Evolutionary conservation across 2,113 vertebrate species (phyloP).

Genomic region (Gallinago undulata): DNA sequence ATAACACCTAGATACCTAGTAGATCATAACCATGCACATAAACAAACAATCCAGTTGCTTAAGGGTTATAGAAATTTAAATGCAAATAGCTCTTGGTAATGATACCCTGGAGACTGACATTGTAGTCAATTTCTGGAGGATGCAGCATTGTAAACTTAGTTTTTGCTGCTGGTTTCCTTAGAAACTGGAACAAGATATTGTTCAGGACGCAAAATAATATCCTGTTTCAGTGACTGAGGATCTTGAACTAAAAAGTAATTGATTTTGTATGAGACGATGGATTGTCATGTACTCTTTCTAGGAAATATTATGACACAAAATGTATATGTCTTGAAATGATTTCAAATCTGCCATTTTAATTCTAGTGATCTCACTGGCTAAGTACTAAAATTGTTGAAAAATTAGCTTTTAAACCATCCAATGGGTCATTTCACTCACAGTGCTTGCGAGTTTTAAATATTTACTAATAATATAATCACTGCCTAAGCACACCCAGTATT

Average conservation of each 20-base stretch:
- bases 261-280: conserved; percentile 69
- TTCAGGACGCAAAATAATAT: conserved; percentile 75
- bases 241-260: conserved; percentile 73
- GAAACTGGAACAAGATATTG: conserved; percentile 77
- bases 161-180: conserved; percentile 78
- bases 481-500: not conserved
- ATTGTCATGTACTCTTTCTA: conserved; percentile 42
- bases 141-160: conserved; percentile 70
- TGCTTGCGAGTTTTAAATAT: not conserved
- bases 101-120: conserved; percentile 65
- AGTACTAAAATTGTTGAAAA: conserved; percentile 22
- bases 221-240: conserved; percentile 71
- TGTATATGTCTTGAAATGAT: not conserved
- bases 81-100: conserved; percentile 72
- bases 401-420: conserved; percentile 9
- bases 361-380: conserved; percentile 28
- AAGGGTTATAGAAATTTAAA: conserved; percentile 76
- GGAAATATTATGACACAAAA: conserved; percentile 31
- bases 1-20: conserved; percentile 5
- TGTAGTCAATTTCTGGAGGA: conserved; percentile 70
- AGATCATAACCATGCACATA: conserved; percentile 44
- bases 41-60: conserved; percentile 73
- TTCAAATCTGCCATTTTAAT: conserved; percentile 50
- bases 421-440: not conserved
- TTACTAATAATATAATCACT: not conserved